Percentiles rank a stretch among this genome's conserved stretches.
Evolutionary conservation across 2,888 invertebrate species (phyloP).

Genomic region (Mylabris sibirica): DNA sequence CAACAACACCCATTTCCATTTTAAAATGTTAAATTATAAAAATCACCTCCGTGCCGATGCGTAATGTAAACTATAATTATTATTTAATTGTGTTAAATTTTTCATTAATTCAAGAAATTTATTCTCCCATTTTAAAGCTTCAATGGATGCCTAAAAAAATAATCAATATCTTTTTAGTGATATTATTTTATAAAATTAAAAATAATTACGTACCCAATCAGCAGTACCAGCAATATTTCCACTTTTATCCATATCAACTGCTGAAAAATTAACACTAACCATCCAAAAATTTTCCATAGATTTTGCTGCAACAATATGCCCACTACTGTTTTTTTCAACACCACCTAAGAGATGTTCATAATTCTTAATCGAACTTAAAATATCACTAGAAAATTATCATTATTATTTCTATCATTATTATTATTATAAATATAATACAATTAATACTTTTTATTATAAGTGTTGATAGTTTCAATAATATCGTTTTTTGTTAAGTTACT

Average conservation of each 20-base stretch:
- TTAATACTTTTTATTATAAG: conserved; percentile 61
- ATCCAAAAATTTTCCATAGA: conserved; percentile 72
- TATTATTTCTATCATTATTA: neutral
- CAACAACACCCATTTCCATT: too few species aligned
- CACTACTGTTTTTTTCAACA: conserved; percentile 65
- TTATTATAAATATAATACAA: conserved; percentile 21
- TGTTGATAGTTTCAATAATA: conserved; percentile 69
- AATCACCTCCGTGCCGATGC: conserved; percentile 68
- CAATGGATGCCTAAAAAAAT: conserved; percentile 61
- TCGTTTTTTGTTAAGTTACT: conserved; percentile 66
- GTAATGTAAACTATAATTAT: conserved; percentile 64
- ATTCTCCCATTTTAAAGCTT: conserved; percentile 70
- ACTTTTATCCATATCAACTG: conserved; percentile 70
- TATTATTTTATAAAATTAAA: neutral
- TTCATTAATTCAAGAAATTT: conserved; percentile 62
- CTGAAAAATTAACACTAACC: conserved; percentile 72
- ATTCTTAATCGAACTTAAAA: conserved; percentile 71
- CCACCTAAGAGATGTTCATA: conserved; percentile 71
- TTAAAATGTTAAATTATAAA: neutral
- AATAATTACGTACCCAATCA: conserved; percentile 68
- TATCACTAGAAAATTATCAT: conserved; percentile 64
- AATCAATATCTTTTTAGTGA: neutral
- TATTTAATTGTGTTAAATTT: conserved; percentile 52
- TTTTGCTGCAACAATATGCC: conserved; percentile 70
- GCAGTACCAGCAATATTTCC: conserved; percentile 79